phyloP scores from a whole-genome alignment of 1,140 invertebrate species.

The Lanistes nyassanus region DNA sequence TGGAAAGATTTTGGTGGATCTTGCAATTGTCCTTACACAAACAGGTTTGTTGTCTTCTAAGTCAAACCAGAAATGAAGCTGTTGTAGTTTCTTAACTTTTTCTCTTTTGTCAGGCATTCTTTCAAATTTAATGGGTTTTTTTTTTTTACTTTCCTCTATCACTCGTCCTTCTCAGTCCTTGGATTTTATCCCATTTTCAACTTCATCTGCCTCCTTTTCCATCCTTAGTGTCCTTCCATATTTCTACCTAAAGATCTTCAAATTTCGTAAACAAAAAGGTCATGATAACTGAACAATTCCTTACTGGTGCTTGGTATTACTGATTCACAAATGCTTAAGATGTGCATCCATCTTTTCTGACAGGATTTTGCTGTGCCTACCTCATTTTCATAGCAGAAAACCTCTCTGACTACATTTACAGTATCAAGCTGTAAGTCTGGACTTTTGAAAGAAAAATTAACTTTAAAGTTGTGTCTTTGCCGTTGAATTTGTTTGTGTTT shows the following conservation, averaged over 20 bases:
- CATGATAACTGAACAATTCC: background rate
- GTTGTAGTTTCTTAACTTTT: background rate
- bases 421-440: constrained; percentile 58
- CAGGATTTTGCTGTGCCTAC: constrained; percentile 87
- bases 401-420: constrained; percentile 61
- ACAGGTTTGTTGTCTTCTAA: constrained; percentile 50
- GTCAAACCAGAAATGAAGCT: background rate
- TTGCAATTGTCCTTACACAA: constrained; percentile 66
- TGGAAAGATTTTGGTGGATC: constrained; percentile 64
- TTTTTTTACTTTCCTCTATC: background rate
- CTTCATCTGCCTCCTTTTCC: too few species aligned
- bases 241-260: too few species aligned
- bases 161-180: too few species aligned
- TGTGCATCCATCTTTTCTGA: constrained; percentile 43
- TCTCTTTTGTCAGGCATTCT: background rate
- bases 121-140: too few species aligned
- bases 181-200: too few species aligned
- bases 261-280: background rate
- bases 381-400: constrained; percentile 76
- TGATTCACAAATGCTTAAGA: background rate
- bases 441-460: background rate
- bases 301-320: background rate
- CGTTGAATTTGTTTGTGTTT: background rate
- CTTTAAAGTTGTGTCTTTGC: background rate
- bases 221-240: too few species aligned